These are phyloP conservation scores for Sternotherus odoratus DNA, from an alignment of 2,797 vertebrate species.

Conservation along the genomic window DNA sequence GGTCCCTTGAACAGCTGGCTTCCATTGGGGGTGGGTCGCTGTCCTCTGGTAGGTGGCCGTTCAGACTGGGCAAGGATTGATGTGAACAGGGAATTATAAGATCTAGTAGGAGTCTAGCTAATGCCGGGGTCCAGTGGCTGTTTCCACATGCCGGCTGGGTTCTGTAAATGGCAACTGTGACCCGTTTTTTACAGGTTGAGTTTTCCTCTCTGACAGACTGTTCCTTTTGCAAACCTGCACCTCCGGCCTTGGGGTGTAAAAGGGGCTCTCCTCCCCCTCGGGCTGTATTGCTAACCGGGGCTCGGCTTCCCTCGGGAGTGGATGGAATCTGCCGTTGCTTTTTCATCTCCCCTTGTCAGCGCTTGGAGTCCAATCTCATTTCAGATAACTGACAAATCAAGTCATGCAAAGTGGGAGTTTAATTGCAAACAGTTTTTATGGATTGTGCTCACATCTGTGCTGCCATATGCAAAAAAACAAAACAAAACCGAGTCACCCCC, in stretches of 20 bases:
- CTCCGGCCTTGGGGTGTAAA: neutral
- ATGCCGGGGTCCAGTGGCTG: neutral
- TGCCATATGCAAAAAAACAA: constrained; percentile 70
- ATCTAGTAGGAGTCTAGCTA: neutral
- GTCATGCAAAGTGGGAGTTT: constrained; percentile 73
- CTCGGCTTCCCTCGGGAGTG: neutral
- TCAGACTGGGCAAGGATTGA: neutral
- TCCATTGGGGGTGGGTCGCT: neutral
- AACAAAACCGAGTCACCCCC: neutral
- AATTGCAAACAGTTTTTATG: constrained; percentile 77
- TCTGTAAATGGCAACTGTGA: neutral
- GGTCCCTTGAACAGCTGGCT: neutral
- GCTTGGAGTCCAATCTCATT: neutral
- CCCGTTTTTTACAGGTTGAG: neutral
- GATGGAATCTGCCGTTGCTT: neutral
- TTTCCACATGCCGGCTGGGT: neutral
- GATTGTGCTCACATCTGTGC: constrained; percentile 75
- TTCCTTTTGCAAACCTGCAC: neutral
- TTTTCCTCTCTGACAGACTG: neutral
- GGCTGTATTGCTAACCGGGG: neutral
- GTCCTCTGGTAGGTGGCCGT: neutral
- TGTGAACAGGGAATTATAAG: neutral
- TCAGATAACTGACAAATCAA: constrained; percentile 62
- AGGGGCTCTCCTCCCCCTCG: neutral
- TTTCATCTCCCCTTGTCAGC: neutral